A percentile compares a stretch with the other conserved stretches of the same genome.
Evolutionary conservation across 2,113 vertebrate genomes (phyloP).

Genomic region (Macquaria ambigua): DNA sequence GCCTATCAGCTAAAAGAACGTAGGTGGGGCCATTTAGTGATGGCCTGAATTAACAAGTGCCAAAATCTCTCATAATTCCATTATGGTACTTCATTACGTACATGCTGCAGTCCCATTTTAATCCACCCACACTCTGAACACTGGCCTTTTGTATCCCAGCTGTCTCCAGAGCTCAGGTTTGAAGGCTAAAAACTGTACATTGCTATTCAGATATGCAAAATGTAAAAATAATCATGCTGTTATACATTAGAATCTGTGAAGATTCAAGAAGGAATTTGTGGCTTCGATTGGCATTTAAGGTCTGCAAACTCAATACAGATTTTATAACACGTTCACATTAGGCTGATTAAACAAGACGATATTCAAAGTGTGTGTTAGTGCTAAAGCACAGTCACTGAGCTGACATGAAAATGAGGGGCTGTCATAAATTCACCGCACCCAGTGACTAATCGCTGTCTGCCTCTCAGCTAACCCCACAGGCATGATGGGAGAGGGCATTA

Average conservation of each 20-base stretch:
- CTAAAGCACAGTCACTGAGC: slow-evolving; percentile 56
- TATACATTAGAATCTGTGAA: not conserved
- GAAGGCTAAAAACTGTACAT: slow-evolving; percentile 31
- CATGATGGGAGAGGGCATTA: slow-evolving; percentile 57
- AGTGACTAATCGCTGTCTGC: slow-evolving; percentile 70
- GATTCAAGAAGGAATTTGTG: not conserved
- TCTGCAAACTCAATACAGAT: slow-evolving; percentile 5
- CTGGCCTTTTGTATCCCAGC: slow-evolving; percentile 61
- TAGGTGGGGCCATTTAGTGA: slow-evolving; percentile 74
- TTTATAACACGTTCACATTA: slow-evolving; percentile 10
- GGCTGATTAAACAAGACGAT: slow-evolving; percentile 54
- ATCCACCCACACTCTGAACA: slow-evolving; percentile 70
- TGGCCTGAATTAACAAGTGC: slow-evolving; percentile 74
- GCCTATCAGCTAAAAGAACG: slow-evolving; percentile 64
- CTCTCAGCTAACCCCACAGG: slow-evolving; percentile 62
- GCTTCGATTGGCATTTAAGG: not conserved
- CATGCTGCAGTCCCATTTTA: slow-evolving; percentile 56
- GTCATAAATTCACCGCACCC: slow-evolving; percentile 58
- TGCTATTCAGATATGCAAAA: slow-evolving; percentile 28
- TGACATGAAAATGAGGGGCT: slow-evolving; percentile 69
- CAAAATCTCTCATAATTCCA: slow-evolving; percentile 78
- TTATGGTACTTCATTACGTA: slow-evolving; percentile 73
- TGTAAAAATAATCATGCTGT: slow-evolving; percentile 2
- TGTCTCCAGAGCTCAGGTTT: slow-evolving; percentile 51
- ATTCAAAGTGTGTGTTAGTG: slow-evolving; percentile 50